Evolutionary conservation across 2,888 invertebrate species (phyloP), one percentile per base, ranked within the genome.

Genomic region (Caenorhabditis imperialis): DNA sequence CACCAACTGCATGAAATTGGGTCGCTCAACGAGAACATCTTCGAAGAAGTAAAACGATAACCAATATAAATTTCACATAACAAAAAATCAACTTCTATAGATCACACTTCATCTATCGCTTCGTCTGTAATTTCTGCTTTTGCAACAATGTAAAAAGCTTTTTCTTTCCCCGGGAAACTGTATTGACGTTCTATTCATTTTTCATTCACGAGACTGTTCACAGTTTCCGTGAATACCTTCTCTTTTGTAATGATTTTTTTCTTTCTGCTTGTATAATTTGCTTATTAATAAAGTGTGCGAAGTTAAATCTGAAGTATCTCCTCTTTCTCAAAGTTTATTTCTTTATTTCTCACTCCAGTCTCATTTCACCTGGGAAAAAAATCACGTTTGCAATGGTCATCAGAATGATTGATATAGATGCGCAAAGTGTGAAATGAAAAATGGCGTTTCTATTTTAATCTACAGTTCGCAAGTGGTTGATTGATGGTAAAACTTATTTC

Each of bases 221-320:
- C n/a, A n/a, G n/a, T n/a, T n/a, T n/a, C n/a, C n/a, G n/a, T n/a
- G n/a, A n/a, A n/a, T n/a, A n/a, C n/a, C n/a, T n/a, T n/a, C 14
- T 10, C 20, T 22, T 22, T 22, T 44, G 42, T 44, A 18, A 14
- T 44, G 22, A 20, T 50, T 35, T 50, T 35, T 35, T 30, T 2
- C 2, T 25, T 16, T 16, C 25, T 16, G n/a, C 18, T 42, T 42
- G 40, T 40, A 7, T 16, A 8, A 18, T 27, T 14, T 22, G 20
- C 7, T 30, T 10, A 30, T 30, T 7, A 54, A 62, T 54, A 47
- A 62, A 54, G 44, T 54, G 45, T 62, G 62, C 30, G 62, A 62
- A 62, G 62, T 62, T n/a, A n/a, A n/a, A n/a, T n/a, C n/a, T n/a
- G n/a, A n/a, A n/a, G n/a, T n/a, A n/a, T n/a, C n/a, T n/a, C n/a